Evolutionary conservation across 2,888 invertebrate genomes (phyloP), one percentile per base, ranked within the genome.

Genomic region (Salpingus planirostris): DNA sequence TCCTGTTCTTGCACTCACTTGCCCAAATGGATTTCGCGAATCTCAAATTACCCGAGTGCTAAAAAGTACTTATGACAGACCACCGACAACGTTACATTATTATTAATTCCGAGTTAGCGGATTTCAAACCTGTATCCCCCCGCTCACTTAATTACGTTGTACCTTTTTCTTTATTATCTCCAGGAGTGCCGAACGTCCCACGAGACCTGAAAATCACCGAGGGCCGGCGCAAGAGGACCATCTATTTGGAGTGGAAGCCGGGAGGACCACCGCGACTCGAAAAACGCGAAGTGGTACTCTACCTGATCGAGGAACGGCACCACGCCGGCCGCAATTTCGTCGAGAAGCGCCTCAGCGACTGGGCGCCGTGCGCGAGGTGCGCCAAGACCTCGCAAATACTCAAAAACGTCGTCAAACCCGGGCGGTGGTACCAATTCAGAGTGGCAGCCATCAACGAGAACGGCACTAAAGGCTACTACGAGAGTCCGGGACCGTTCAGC

Each of bases 361-460:
- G 84, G 83, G 66, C 64, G 25, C 61, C 72, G n/a, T 56, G 74
- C 22, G 59, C 70, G 31, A 64, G 71, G 38, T 70, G 74, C 1
- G 62, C 32, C 40, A 74, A 74, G 46, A 67, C 70, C 1, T 70
- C 68, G 40, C 67, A 69, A 2, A 66, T 71, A 1, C 59, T 79
- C 7, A 70, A 69, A 12, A 69, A 70, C 32, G 57, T 73, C 15
- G 58, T 76, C 27, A 76, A 75, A 51, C 78, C 80, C 0, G 84
- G 83, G 2, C 73, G 78, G 27, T 84, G 83, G 83, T 85, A 84
- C 60, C 77, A 82, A 45, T 82, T 84, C 53, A 69, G 84, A n/a
- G 78, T 84, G 3, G 82, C 84, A 0, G 78, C 84, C 1, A 74
- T 85, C 2, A 82, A 79, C 53, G 72, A 71, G 1, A 71, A 76